Base-by-base conservation (phyloP, 2,888 invertebrate species). In the Junonia oenone region DNA sequence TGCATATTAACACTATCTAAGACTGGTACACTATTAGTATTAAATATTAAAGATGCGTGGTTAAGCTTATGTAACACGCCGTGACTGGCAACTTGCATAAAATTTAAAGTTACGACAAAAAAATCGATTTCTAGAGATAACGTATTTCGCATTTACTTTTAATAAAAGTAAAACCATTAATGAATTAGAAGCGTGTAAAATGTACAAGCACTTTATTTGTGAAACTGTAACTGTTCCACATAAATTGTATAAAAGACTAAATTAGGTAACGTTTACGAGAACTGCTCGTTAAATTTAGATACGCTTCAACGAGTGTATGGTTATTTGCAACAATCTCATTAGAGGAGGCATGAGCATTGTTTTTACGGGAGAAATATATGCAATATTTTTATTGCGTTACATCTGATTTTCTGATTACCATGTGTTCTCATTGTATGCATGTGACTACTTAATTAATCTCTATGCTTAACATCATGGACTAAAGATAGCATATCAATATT, bases 271-370 rank as follows among this genome's bases (percentile, higher is more conserved):
- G 52, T 50, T 55, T 51, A 63, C 58, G 57, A 55, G 61, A 59
- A 37, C 54, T 48, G 35, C 49, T 61, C 58, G 63, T 66, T 67
- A 66, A 45, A 54, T 59, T 61, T 66, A 58, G 62, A 61, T 58
- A 56, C 53, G 52, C 55, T 58, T 51, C 51, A 59, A 50, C 54
- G 59, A 52, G 38, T 40, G 56, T 61, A 55, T 45, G 51, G 45
- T 56, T 55, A 31, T 61, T 64, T 60, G 55, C 67, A 58, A 61
- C 58, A 67, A 22, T 26, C 60, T 63, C 62, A 64, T 65, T 63
- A 65, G 15, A 15, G 43, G 35, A 53, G 51, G 31, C 17, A 47
- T 45, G 13, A 33, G 55, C 56, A 58, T 58, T 56, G 55, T 51
- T 37, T 52, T 37, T 31, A 45, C 45, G 45, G 17, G 58, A 52